Evolutionary conservation across 2,888 invertebrate genomes (phyloP).

Genomic region (Clunio marinus): DNA sequence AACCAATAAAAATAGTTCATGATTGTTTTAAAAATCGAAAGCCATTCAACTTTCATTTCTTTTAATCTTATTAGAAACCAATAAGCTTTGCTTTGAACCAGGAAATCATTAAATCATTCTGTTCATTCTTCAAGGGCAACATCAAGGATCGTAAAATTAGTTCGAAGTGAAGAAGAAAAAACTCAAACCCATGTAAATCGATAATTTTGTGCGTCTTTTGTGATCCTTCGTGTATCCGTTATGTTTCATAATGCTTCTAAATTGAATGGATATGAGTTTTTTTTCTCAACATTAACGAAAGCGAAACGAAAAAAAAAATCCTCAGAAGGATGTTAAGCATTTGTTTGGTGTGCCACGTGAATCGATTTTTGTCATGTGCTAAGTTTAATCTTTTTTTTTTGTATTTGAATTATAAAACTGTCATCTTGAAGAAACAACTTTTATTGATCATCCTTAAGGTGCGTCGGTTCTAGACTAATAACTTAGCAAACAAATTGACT

Average conservation of each 20-base stretch:
- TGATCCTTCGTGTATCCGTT: conserved; percentile 24
- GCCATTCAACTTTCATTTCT: too few relatives aligned
- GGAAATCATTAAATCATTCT: conserved; percentile 14
- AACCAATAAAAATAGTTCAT: too few relatives aligned
- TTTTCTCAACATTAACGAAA: not conserved
- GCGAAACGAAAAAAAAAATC: conserved; percentile 12
- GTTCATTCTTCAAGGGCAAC: conserved; percentile 18
- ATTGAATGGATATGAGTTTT: too few relatives aligned
- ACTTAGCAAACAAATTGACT: conserved; percentile 24
- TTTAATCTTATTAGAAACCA: too few relatives aligned
- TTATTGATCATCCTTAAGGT: not conserved
- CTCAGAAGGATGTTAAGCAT: conserved; percentile 26
- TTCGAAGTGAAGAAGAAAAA: not conserved
- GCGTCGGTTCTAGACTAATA: conserved; percentile 4
- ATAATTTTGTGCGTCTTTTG: not conserved
- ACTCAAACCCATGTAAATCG: too few relatives aligned
- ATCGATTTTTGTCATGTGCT: conserved; percentile 3
- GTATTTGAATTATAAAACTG: not conserved
- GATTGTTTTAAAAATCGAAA: too few relatives aligned
- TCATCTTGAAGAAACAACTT: too few relatives aligned
- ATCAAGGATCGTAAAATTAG: conserved; percentile 7
- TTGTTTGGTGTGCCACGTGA: conserved; percentile 1
- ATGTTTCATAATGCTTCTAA: not conserved
- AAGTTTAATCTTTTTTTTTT: not conserved
- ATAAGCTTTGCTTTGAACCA: too few relatives aligned